A percentile compares a stretch with the other conserved stretches of the same genome.
These are phyloP conservation scores for Sycophila texana DNA, from an alignment of 2,888 invertebrate genomes.

Conservation along the genomic window DNA sequence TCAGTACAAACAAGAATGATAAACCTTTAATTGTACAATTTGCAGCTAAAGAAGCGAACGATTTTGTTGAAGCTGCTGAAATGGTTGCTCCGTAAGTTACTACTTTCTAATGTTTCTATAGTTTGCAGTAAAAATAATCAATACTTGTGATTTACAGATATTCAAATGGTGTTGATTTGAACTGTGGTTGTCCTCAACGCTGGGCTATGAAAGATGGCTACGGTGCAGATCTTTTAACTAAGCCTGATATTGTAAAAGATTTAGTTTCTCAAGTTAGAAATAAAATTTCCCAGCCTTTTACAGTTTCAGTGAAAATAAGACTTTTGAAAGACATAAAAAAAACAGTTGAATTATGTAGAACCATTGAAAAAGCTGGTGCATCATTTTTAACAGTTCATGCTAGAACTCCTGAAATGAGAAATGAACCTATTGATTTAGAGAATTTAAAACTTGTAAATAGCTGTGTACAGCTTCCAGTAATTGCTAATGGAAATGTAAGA, in stretches of 20 bases:
- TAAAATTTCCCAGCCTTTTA: constrained; percentile 84
- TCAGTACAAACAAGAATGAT: constrained; percentile 85
- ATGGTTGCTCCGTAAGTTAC: constrained; percentile 85
- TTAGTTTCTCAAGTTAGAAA: constrained; percentile 87
- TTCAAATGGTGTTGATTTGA: constrained; percentile 94
- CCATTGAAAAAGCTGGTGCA: constrained; percentile 90
- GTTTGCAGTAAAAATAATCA: neutral
- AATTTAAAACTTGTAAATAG: constrained; percentile 85
- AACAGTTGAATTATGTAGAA: constrained; percentile 88
- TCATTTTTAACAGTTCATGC: constrained; percentile 95
- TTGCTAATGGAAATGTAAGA: constrained; percentile 95
- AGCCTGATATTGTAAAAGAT: constrained; percentile 89
- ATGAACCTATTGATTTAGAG: constrained; percentile 83
- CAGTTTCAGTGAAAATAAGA: constrained; percentile 94
- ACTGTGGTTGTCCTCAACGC: constrained; percentile 97
- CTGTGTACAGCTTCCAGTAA: constrained; percentile 86
- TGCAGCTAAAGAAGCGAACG: constrained; percentile 89
- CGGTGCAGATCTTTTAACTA: constrained; percentile 88
- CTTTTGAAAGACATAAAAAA: constrained; percentile 82
- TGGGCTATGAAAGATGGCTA: constrained; percentile 96
- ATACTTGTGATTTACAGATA: constrained; percentile 77
- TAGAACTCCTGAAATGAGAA: constrained; percentile 90
- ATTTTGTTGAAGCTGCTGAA: constrained; percentile 91
- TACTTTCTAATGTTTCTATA: neutral
- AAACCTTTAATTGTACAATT: constrained; percentile 94